phyloP scores from a whole-genome alignment of 2,797 vertebrate genomes.

The Rhabdomys pumilio region DNA sequence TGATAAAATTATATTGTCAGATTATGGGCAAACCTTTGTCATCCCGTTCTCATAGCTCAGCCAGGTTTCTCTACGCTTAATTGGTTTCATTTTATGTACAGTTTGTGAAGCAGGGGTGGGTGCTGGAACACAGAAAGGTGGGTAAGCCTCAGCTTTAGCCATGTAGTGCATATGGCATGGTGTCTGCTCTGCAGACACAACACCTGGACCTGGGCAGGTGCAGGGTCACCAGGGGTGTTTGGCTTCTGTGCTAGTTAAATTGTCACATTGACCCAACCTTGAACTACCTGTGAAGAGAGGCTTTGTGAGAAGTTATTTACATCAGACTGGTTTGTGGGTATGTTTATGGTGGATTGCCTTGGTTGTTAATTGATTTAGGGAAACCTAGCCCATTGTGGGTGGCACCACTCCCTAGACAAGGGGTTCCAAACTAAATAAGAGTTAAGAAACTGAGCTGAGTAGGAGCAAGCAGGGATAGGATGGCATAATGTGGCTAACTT shows the following conservation, averaged over 20 bases:
- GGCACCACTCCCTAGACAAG: not conserved
- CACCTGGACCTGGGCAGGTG: not conserved
- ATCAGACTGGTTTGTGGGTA: not conserved
- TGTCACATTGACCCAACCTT: not conserved
- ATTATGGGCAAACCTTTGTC: not conserved
- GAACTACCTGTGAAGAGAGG: not conserved
- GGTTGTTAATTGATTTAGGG: not conserved
- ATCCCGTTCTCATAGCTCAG: not conserved
- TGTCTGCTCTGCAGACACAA: not conserved
- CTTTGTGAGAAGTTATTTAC: not conserved
- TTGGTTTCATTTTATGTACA: not conserved
- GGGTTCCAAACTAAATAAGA: not conserved
- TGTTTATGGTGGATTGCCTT: not conserved
- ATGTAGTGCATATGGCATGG: accelerated
- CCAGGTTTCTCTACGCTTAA: slow-evolving; percentile 14
- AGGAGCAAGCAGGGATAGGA: not conserved
- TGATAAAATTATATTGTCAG: slow-evolving; percentile 34
- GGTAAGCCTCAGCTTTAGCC: not conserved
- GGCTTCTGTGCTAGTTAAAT: not conserved
- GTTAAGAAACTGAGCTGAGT: not conserved
- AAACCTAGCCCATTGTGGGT: not conserved
- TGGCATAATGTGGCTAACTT: not conserved
- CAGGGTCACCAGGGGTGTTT: not conserved
- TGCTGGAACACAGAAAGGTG: not conserved
- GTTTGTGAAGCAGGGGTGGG: not conserved